phyloP scores from a whole-genome alignment of 2,797 vertebrate genomes.

The Enteromius radiatus region DNA sequence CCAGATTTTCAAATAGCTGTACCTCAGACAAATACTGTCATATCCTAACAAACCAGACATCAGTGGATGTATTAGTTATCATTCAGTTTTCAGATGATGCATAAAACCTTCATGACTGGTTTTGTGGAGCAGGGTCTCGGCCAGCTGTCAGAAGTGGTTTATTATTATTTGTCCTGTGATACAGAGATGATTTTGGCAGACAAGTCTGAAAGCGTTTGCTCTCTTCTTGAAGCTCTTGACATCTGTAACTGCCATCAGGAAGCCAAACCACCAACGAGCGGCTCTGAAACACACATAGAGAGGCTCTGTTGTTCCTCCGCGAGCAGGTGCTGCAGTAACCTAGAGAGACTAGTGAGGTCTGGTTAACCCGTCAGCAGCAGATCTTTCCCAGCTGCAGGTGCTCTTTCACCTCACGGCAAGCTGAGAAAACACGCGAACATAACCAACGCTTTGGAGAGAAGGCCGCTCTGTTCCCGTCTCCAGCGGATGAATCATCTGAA shows the following conservation, averaged over 20 bases:
- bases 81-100: too few relatives aligned
- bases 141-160: background rate
- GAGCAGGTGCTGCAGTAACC: conserved; percentile 12
- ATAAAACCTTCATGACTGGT: too few relatives aligned
- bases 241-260: conserved; percentile 49
- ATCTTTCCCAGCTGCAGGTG: conserved; percentile 36
- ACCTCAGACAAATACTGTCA: too few relatives aligned
- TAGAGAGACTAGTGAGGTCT: conserved; percentile 18
- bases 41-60: too few relatives aligned
- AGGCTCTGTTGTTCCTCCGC: background rate
- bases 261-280: conserved; percentile 59
- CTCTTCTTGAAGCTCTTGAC: background rate
- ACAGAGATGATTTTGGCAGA: background rate
- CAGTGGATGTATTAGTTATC: too few relatives aligned
- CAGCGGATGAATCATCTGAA: background rate
- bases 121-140: too few relatives aligned
- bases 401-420: conserved; percentile 11
- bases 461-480: background rate
- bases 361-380: conserved; percentile 22
- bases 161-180: background rate
- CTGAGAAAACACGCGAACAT: conserved; percentile 2
- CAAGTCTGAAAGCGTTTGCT: background rate
- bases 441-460: background rate
- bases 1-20: too few relatives aligned
- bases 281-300: background rate